Evolutionary conservation across 64 coral and sea anemone species (phyloP), one percentile per base, ranked within the genome.

Genomic region (Cladopsammia gracilis): DNA sequence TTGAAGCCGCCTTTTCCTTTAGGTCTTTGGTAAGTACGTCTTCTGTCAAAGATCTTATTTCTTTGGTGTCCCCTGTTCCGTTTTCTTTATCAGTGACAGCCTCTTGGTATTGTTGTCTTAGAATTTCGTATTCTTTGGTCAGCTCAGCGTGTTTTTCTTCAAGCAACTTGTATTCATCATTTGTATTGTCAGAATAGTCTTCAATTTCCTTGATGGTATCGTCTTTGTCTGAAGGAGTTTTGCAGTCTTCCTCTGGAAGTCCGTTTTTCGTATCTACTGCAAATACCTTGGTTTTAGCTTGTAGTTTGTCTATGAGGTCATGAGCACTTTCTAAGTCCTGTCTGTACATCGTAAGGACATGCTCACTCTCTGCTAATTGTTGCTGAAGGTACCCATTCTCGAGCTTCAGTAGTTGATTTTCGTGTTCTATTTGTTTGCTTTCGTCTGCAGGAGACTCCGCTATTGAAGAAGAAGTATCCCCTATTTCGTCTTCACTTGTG

Each of bases 361-460:
- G 71, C 57, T 93, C 91, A 42, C 81, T 87, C 23, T 93, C 73
- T 19, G 44, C 69, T 44, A 93, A 46, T 23, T 86, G 73, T 64
- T 93, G 91, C n/a, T 85, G 91, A 8, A 93, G 83, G 56, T 93
- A 73, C 11, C 59, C 62, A 85, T 93, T 93, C 59, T 93, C 91
- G 50, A 66, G 82, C 20, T 93, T 93, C 23, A 87, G 46, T 16
- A 57, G 74, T 8, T 79, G 77, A 62, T 86, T 64, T 76, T 86
- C 72, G n/a, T 87, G 81, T 78, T 93, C 91, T 11, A 64, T 12
- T 8, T 77, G 25, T 53, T 93, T 78, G 59, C 22, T 59, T 45
- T 87, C 74, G 62, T 84, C 80, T 66, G 80, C 80, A 6, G 80
- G 80, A 22, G 80, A 84, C 47, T 84, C 80, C 12, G 62, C 80